Evolutionary conservation across 2,797 vertebrate species (phyloP).

Genomic region (Myotis pilosus): DNA sequence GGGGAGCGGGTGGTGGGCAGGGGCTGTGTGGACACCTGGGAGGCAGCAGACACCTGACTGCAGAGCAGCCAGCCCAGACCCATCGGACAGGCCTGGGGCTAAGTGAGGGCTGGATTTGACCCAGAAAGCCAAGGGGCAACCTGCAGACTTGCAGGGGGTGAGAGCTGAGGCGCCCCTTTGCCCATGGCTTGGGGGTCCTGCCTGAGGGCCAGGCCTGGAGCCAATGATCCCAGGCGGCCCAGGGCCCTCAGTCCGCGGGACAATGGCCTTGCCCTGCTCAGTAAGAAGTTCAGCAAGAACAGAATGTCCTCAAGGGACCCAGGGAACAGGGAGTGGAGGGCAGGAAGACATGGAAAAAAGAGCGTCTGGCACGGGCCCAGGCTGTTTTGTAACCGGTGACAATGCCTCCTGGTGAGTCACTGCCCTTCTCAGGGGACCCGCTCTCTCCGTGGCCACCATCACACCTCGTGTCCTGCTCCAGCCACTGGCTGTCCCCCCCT

Average conservation of each 20-base stretch:
- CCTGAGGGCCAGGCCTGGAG: not conserved
- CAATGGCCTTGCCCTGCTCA: not conserved
- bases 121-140: accelerated
- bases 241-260: not conserved
- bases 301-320: conserved; percentile 41
- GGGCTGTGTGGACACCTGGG: not conserved
- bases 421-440: not conserved
- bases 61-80: not conserved
- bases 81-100: not conserved
- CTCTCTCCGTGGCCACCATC: not conserved
- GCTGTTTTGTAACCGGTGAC: not conserved
- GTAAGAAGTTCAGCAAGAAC: conserved; percentile 26
- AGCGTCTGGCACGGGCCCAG: not conserved
- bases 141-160: accelerated
- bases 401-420: conserved; percentile 46
- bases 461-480: not conserved
- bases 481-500: accelerated
- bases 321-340: conserved; percentile 44
- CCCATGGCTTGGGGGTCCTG: not conserved
- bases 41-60: accelerated
- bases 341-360: conserved; percentile 21
- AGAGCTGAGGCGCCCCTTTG: accelerated
- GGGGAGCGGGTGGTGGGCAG: too few species aligned
- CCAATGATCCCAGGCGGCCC: accelerated
- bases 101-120: not conserved